Conservation (phyloP, 2,113 vertebrate species). For the Salvator merianae region DNA sequence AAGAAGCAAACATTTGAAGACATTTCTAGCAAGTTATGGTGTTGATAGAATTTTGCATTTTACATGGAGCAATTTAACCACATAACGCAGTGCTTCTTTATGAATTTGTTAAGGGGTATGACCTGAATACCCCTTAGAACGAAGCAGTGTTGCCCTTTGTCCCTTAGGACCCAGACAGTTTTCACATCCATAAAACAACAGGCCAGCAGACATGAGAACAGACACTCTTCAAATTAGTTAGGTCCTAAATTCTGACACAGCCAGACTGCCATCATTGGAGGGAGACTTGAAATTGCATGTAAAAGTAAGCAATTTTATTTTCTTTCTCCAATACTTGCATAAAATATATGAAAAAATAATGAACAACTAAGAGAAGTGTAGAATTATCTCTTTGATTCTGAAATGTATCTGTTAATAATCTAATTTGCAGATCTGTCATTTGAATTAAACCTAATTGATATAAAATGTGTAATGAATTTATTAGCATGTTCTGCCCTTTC, state of each 20-base stretch:
- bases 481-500: constrained; percentile 59
- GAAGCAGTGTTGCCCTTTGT: too few relatives aligned
- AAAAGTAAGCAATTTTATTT: constrained; percentile 23
- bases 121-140: not conserved
- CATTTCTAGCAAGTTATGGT: not conserved
- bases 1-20: not conserved
- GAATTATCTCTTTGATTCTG: constrained; percentile 53
- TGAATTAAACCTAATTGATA: constrained; percentile 69
- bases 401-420: constrained; percentile 55
- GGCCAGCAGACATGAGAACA: too few relatives aligned
- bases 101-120: constrained; percentile 11
- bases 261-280: not conserved
- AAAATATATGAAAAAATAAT: constrained; percentile 59
- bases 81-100: constrained; percentile 27
- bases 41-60: constrained; percentile 29
- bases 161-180: too few relatives aligned
- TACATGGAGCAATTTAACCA: not conserved
- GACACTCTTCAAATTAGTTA: constrained; percentile 22
- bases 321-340: constrained; percentile 7
- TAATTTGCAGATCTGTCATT: constrained; percentile 57
- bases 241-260: constrained; percentile 25
- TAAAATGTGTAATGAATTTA: constrained; percentile 77
- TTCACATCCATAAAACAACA: too few relatives aligned
- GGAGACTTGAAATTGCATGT: not conserved
- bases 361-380: constrained; percentile 40